Percentiles rank a stretch among this genome's conserved stretches.
Conservation (phyloP, 1,140 invertebrate genomes). For the Neodiprion pinetum region DNA sequence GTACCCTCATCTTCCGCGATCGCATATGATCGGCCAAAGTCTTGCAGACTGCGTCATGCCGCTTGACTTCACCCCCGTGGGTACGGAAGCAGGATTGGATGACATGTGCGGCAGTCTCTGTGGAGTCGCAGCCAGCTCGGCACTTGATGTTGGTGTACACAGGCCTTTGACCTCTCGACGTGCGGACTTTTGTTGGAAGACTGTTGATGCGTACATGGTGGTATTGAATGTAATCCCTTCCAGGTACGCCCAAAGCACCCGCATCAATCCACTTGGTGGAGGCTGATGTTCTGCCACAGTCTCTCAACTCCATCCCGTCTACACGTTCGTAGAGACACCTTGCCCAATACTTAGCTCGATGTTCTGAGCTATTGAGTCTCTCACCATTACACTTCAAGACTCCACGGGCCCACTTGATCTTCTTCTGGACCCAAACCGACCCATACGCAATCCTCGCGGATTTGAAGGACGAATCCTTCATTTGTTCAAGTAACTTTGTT, state of each 20-base stretch:
- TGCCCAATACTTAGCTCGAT: conserved; percentile 28
- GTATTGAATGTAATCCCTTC: conserved; percentile 15
- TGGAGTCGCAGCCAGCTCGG: conserved; percentile 42
- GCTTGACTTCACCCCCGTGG: conserved; percentile 43
- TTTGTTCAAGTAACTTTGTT: background rate
- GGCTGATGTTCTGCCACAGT: background rate
- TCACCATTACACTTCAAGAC: conserved; percentile 27
- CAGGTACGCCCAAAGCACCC: background rate
- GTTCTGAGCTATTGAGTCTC: conserved; percentile 27
- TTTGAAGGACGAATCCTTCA: background rate
- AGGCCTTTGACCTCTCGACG: conserved; percentile 30
- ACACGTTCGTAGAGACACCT: conserved; percentile 6
- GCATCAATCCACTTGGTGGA: background rate
- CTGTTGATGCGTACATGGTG: background rate
- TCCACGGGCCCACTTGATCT: conserved; percentile 27
- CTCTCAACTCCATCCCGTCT: background rate
- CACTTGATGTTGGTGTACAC: conserved; percentile 29
- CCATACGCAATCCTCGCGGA: conserved; percentile 19
- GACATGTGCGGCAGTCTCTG: conserved; percentile 49
- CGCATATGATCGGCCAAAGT: conserved; percentile 13
- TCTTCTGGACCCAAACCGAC: conserved; percentile 40
- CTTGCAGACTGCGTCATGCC: conserved; percentile 40
- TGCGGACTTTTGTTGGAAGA: conserved; percentile 11
- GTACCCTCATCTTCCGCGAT: conserved; percentile 22
- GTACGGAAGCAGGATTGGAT: conserved; percentile 50